Evolutionary conservation across 2,888 invertebrate genomes (phyloP), one percentile per base, ranked within the genome.

Genomic region (Thumatha senex): DNA sequence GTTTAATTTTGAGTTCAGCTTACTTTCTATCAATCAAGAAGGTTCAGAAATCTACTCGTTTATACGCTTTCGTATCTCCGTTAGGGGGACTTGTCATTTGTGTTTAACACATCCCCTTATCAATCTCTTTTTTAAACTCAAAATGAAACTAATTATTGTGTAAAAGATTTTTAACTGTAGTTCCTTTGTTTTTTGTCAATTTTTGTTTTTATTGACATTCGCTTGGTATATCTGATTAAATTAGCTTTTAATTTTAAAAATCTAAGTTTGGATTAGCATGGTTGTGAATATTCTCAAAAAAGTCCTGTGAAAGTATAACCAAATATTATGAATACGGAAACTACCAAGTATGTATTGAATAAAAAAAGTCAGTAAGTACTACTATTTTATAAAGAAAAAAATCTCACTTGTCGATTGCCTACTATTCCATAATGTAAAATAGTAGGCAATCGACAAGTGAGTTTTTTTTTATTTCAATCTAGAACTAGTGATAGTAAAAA

Each of bases 191-290:
- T 43, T 33, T 10, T 40, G 35, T 18, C 14, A 35, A 10, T 38
- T 41, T 31, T 40, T 39, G 39, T 15, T 30, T 48, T 41, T 12
- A 24, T 24, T 24, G 18, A 24, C 18, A 5, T 24, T 30, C 35
- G 46, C 52, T 53, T 40, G 51, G 53, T 59, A 40, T 59, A 40
- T 58, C 41, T 40, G 47, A 39, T 55, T 42, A 35, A 29, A 44
- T 34, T 46, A 31, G 30, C 31, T 24, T 51, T 45, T 24, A 30
- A 38, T 53, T 24, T 24, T 24, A 24, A n/a, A n/a, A n/a, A n/a
- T 24, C 5, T 24, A n/a, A n/a, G n/a, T 24, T 24, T 2, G 18
- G 18, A 24, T 24, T 24, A 5, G 5, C 18, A 2, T 24, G 18
- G 3, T 24, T 24, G 18, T 24, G 18, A 36, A 46, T 12, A 47